Evolutionary conservation across 2,888 invertebrate genomes (phyloP), one percentile per base, ranked within the genome.

Genomic region (Cosmia pyralina): DNA sequence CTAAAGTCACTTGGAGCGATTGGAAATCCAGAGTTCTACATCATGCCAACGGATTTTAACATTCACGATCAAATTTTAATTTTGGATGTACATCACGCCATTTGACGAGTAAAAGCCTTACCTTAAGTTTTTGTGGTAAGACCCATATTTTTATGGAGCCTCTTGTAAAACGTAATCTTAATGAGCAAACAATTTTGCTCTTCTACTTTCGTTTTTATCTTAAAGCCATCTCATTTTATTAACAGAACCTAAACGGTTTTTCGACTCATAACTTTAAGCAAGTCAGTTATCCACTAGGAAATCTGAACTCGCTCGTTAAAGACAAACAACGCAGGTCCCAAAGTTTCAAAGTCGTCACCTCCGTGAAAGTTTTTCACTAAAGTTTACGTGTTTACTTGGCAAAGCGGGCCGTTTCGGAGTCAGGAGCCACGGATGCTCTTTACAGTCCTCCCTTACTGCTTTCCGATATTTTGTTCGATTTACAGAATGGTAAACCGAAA

Each of bases 271-370:
- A 69, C 65, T 73, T 63, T 65, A 11, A 22, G 11, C 41, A 60
- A 84, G 48, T 52, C 69, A 52, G 65, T n/a, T 69, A 46, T 48
- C 34, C 38, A 64, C 60, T 67, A 76, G 50, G 34, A 75, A 75
- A 62, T 73, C 34, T 22, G 44, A 52, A 57, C 17, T 50, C 34
- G 75, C 73, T 83, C 81, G 81, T 86, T 84, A 88, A 86, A 88
- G 85, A 82, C 81, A 86, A 90, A 89, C 84, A 85, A 75, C 38
- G 53, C 69, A 79, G 77, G 73, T 77, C 69, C 22, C 60, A 13
- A 72, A 88, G 82, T 87, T 84, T 75, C 58, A 82, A 90, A 91
- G 88, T 90, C 89, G 88, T 90, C 90, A 90, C 89, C 87, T 90
- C 78, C 10, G 52, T 64, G 46, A 87, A 89, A 85, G 75, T 75